A percentile compares a stretch with the other conserved stretches of the same genome.
Conservation (phyloP, 2,797 vertebrate species). For the Geotria australis region DNA sequence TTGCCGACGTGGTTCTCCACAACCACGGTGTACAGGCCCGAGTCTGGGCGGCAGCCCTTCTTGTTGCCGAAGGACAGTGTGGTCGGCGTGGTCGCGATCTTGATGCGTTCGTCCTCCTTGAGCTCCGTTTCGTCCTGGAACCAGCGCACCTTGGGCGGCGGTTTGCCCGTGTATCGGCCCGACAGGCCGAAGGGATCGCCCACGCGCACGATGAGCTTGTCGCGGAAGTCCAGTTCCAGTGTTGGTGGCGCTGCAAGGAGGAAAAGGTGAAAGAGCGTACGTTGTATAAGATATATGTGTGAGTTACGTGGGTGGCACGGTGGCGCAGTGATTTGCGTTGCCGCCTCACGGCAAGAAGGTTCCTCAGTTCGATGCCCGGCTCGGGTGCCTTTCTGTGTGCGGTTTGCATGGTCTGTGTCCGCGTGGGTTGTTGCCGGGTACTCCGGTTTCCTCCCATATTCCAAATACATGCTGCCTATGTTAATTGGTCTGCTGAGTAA, state of each 20-base stretch:
- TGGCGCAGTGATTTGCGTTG: no score
- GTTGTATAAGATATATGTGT: no score
- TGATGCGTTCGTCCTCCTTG: conserved; percentile 38
- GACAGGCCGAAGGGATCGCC: conserved; percentile 61
- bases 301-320: no score
- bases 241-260: conserved; percentile 45
- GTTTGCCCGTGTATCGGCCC: conserved; percentile 70
- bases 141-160: conserved; percentile 58
- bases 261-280: no score
- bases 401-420: no score
- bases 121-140: conserved; percentile 41
- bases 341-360: no score
- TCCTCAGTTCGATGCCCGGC: no score
- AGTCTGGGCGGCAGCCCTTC: conserved; percentile 52
- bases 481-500: no score
- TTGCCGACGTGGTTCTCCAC: conserved; percentile 75
- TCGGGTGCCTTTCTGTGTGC: no score
- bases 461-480: no score
- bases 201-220: conserved; percentile 54
- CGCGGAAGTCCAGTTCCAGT: conserved; percentile 80
- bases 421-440: no score
- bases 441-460: no score
- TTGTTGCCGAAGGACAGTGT: conserved; percentile 47
- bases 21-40: conserved; percentile 60
- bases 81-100: conserved; percentile 44